Evolutionary conservation across 2,888 invertebrate species (phyloP).

Genomic region (Patella ulyssiponensis): DNA sequence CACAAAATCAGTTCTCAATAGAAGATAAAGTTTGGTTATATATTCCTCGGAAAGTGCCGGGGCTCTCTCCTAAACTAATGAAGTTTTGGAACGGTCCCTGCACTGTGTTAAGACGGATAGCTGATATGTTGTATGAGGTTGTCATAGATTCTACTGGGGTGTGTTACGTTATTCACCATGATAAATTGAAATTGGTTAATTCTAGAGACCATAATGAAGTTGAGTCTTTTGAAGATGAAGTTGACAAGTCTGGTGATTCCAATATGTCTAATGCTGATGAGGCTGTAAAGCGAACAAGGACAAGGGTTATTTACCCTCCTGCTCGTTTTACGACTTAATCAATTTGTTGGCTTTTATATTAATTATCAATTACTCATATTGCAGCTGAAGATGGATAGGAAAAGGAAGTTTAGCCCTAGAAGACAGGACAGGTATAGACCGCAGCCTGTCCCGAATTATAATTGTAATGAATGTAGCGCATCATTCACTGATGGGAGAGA

Average conservation of each 20-base stretch:
- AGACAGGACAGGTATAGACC: too few species aligned
- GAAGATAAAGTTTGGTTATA: neutral
- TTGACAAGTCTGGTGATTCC: neutral
- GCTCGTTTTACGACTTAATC: neutral
- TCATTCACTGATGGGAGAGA: too few species aligned
- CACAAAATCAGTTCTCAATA: neutral
- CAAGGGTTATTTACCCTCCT: neutral
- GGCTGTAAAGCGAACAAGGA: neutral
- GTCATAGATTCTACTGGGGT: neutral
- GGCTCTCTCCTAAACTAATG: neutral
- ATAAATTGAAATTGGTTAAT: neutral
- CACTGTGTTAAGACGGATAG: neutral
- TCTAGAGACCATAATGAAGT: too few species aligned
- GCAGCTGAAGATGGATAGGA: too few species aligned
- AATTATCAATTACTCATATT: too few species aligned
- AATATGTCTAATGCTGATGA: neutral
- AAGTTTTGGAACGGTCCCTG: constrained; percentile 1
- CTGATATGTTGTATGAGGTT: neutral
- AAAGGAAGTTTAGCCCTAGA: too few species aligned
- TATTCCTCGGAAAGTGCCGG: neutral
- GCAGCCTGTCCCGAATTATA: too few species aligned
- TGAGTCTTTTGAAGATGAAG: neutral
- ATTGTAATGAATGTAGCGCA: too few species aligned
- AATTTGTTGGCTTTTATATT: too few species aligned
- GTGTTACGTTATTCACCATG: neutral